Evolutionary conservation across 2,888 invertebrate species (phyloP).

Genomic region (Drosophila affinis): DNA sequence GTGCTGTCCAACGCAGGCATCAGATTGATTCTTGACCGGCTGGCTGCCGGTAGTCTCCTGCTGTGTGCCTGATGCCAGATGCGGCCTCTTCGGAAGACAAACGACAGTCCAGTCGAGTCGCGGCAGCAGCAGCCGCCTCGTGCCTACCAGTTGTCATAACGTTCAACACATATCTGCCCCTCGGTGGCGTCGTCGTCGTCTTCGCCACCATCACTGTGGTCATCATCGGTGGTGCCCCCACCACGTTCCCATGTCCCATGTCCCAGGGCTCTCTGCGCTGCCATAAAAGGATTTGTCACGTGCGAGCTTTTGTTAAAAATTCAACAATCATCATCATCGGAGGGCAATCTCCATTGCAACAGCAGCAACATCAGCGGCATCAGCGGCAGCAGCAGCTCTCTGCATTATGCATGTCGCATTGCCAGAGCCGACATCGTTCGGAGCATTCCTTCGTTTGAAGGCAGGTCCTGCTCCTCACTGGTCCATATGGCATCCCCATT

Average conservation of each 20-base stretch:
- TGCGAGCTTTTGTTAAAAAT: constrained; percentile 84
- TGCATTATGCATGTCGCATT: constrained; percentile 73
- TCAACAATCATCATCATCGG: constrained; percentile 80
- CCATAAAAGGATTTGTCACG: constrained; percentile 84
- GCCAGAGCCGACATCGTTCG: constrained; percentile 44
- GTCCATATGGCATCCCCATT: constrained; percentile 56
- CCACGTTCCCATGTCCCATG: not conserved
- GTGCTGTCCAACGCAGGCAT: not conserved
- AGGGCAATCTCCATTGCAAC: constrained; percentile 72
- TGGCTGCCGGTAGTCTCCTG: constrained; percentile 65
- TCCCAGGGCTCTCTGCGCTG: constrained; percentile 54
- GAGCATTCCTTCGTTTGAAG: constrained; percentile 78
- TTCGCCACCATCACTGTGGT: constrained; percentile 19
- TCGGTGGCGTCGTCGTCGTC: constrained; percentile 45
- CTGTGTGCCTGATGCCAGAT: constrained; percentile 68
- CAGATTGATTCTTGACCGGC: constrained; percentile 46
- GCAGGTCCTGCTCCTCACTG: constrained; percentile 26
- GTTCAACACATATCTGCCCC: constrained; percentile 78
- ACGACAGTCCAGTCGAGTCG: constrained; percentile 21
- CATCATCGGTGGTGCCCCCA: constrained; percentile 3
- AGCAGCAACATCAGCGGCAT: constrained; percentile 28
- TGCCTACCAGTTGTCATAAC: constrained; percentile 79
- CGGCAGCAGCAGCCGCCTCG: constrained; percentile 52
- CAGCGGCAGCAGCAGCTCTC: constrained; percentile 18
- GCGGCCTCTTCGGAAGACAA: constrained; percentile 44